These are phyloP conservation scores for Calycopis cecrops DNA, from an alignment of 1,140 invertebrate genomes.

Conservation along the genomic window DNA sequence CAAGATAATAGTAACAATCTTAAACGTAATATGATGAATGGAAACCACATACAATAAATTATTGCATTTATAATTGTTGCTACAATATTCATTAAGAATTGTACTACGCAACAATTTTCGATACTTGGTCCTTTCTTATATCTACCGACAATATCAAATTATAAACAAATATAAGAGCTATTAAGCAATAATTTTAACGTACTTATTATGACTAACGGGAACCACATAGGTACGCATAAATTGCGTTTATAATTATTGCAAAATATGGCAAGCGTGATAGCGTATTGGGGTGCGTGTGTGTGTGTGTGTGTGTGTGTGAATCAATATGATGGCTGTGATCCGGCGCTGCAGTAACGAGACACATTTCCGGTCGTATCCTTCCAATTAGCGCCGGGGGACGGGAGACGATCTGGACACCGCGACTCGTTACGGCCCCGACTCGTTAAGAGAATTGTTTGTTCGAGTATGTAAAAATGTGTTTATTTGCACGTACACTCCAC, in stretches of 20 bases:
- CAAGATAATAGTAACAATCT: too few relatives aligned
- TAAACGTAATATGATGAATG: too few relatives aligned
- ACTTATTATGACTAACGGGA: too few relatives aligned
- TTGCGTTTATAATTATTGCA: neutral
- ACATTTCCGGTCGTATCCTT: slow-evolving; percentile 57
- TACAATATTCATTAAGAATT: too few relatives aligned
- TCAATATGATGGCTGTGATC: neutral
- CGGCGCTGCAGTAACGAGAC: slow-evolving; percentile 53
- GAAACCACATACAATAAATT: too few relatives aligned
- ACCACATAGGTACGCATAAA: too few relatives aligned
- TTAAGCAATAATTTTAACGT: too few relatives aligned
- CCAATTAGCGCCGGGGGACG: slow-evolving; percentile 48
- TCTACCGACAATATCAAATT: too few relatives aligned
- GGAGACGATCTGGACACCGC: slow-evolving; percentile 36
- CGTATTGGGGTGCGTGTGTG: neutral
- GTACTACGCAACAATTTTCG: too few relatives aligned
- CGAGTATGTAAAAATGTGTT: slow-evolving; percentile 75
- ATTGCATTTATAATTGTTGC: neutral
- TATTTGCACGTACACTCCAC: slow-evolving; percentile 72
- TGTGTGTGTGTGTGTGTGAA: slow-evolving; percentile 2
- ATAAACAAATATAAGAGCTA: too few relatives aligned
- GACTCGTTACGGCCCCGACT: slow-evolving; percentile 61
- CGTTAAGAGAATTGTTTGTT: slow-evolving; percentile 74
- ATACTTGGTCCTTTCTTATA: too few relatives aligned
- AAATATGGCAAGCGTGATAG: neutral